Evolutionary conservation across 64 coral and sea anemone species (phyloP).

Genomic region (Acropora yongei): DNA sequence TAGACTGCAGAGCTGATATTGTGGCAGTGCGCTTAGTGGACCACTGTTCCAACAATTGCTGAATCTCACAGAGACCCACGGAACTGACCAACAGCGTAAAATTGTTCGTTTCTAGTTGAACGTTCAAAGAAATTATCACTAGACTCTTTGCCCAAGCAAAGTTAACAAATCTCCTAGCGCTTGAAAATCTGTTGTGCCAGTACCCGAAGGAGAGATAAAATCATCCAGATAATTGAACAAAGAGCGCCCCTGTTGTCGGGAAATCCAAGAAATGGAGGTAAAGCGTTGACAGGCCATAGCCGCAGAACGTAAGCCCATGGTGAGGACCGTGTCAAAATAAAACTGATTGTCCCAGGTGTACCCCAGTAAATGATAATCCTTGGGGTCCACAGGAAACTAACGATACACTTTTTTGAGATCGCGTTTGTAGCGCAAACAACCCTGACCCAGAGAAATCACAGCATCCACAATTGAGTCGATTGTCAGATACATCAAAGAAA

Average conservation of each 20-base stretch:
- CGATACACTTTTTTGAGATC: constrained; percentile 48
- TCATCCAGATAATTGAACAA: constrained; percentile 66
- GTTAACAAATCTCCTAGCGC: not conserved
- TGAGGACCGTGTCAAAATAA: constrained; percentile 60
- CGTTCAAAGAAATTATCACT: constrained; percentile 24
- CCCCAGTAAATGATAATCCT: constrained; percentile 61
- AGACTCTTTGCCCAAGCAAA: constrained; percentile 33
- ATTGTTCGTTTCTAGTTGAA: constrained; percentile 21
- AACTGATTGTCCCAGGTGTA: constrained; percentile 47
- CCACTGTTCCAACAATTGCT: constrained; percentile 3
- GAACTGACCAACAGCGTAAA: constrained; percentile 31
- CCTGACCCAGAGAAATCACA: constrained; percentile 14
- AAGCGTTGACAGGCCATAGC: constrained; percentile 60
- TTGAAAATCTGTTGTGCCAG: not conserved
- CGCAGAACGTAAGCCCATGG: constrained; percentile 48
- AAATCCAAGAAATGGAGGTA: constrained; percentile 56
- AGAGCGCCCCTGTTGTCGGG: constrained; percentile 4
- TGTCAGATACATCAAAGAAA: constrained; percentile 12
- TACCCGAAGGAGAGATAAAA: constrained; percentile 39
- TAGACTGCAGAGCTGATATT: constrained; percentile 8
- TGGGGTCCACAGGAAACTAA: constrained; percentile 43
- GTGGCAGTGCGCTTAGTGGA: constrained; percentile 32
- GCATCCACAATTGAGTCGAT: constrained; percentile 23
- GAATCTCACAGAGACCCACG: constrained; percentile 9
- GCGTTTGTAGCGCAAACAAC: constrained; percentile 47